phyloP scores from a whole-genome alignment of 2,113 vertebrate genomes.

The Gymnorhina tibicen region DNA sequence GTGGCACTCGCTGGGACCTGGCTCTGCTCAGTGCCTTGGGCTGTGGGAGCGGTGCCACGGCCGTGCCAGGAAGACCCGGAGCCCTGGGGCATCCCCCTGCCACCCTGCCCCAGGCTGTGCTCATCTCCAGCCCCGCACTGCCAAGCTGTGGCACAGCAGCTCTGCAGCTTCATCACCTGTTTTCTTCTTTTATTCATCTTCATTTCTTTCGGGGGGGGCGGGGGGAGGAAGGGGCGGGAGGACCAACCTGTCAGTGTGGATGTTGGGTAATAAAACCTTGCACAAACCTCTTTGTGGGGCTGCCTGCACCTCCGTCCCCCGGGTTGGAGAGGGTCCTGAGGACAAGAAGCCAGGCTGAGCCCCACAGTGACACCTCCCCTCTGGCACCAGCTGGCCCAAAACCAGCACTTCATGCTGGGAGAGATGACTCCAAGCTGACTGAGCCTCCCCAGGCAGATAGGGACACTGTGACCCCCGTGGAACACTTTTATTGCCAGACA shows the following conservation, averaged over 20 bases:
- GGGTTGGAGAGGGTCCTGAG: background rate
- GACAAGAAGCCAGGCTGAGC: background rate
- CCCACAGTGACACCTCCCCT: background rate
- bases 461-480: fast-evolving
- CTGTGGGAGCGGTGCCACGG: background rate
- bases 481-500: slow-evolving; percentile 27
- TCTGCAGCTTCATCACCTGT: background rate
- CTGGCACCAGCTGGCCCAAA: background rate
- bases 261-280: slow-evolving; percentile 71
- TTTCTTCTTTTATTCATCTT: background rate
- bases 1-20: fast-evolving
- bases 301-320: background rate
- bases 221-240: background rate
- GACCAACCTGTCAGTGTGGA: slow-evolving; percentile 44
- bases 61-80: background rate
- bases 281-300: background rate
- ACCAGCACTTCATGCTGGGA: background rate
- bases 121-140: background rate
- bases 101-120: background rate
- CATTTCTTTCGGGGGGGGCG: background rate
- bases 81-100: background rate
- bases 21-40: slow-evolving; percentile 6
- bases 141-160: background rate
- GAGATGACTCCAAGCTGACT: background rate
- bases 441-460: background rate